phyloP scores from a whole-genome alignment of 2,113 vertebrate species.

The Trogon surrucura region DNA sequence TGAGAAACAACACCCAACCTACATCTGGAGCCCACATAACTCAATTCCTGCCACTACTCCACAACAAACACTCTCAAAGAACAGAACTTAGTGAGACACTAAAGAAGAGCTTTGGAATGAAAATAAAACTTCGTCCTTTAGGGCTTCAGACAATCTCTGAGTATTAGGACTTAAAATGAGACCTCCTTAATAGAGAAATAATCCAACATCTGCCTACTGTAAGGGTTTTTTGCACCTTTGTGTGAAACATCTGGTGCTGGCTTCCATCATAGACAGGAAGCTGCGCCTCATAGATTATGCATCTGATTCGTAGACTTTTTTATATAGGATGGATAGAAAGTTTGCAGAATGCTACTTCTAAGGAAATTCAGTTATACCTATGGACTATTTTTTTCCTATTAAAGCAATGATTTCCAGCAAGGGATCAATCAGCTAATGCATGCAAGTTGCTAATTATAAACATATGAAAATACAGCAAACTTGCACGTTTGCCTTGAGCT shows the following conservation, averaged over 20 bases:
- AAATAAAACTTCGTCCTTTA: conserved; percentile 7
- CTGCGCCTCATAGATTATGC: not conserved
- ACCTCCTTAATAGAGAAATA: conserved; percentile 3
- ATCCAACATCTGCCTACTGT: conserved; percentile 38
- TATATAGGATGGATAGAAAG: not conserved
- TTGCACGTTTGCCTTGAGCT: not conserved
- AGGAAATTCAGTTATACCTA: not conserved
- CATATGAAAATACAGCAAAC: not conserved
- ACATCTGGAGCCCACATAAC: conserved; percentile 36
- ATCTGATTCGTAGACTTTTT: not conserved
- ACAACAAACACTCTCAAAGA: conserved; percentile 11
- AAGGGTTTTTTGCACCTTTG: conserved; percentile 22
- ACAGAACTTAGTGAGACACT: not conserved
- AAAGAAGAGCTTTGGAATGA: conserved; percentile 9
- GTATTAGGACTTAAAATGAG: not conserved
- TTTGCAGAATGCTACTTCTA: not conserved
- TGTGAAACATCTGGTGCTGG: conserved; percentile 43
- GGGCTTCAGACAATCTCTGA: conserved; percentile 1
- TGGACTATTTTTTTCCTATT: not conserved
- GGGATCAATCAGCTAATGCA: not conserved
- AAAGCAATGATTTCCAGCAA: not conserved
- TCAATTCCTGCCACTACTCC: not conserved
- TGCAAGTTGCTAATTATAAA: not conserved
- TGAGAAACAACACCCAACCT: not conserved
- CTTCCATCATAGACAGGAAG: not conserved